Conservation (phyloP, 35 echinoderm and acorn worm species). For the Ophioderma brevispina region DNA sequence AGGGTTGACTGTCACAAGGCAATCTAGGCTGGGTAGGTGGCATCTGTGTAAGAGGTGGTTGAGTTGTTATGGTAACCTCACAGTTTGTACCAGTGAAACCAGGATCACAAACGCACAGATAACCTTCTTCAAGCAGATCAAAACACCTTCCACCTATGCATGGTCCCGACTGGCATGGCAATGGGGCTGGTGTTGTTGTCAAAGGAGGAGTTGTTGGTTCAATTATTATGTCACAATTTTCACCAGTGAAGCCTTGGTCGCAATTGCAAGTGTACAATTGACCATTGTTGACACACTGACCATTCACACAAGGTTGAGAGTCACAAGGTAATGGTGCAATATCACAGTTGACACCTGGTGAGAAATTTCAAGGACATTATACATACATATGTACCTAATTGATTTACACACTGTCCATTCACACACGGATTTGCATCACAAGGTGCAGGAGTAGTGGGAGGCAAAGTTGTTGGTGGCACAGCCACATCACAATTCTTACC, state of each 20-base stretch:
- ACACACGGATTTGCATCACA: slow-evolving; percentile 68
- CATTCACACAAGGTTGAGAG: slow-evolving; percentile 72
- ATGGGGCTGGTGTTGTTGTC: background rate
- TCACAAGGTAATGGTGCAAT: slow-evolving; percentile 71
- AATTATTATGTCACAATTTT: slow-evolving; percentile 68
- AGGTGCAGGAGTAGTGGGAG: slow-evolving; percentile 4
- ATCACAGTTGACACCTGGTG: slow-evolving; percentile 60
- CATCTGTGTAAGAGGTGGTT: slow-evolving; percentile 44
- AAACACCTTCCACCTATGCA: slow-evolving; percentile 66
- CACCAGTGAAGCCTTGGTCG: slow-evolving; percentile 41
- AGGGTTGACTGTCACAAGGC: slow-evolving; percentile 74
- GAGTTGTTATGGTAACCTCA: slow-evolving; percentile 49
- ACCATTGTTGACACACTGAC: slow-evolving; percentile 60
- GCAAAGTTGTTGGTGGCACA: slow-evolving; percentile 26
- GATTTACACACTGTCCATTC: slow-evolving; percentile 69
- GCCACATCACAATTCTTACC: slow-evolving; percentile 65
- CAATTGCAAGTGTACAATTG: slow-evolving; percentile 68
- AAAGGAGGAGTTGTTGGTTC: slow-evolving; percentile 12
- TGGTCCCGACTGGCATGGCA: slow-evolving; percentile 78
- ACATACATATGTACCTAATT: slow-evolving; percentile 37
- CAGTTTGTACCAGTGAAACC: slow-evolving; percentile 70
- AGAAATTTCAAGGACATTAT: no score
- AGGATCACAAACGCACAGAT: slow-evolving; percentile 54
- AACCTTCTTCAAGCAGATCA: slow-evolving; percentile 35
- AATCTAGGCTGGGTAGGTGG: slow-evolving; percentile 30